Evolutionary conservation across 2,113 vertebrate genomes (phyloP).

Genomic region (Bombycilla garrulus): DNA sequence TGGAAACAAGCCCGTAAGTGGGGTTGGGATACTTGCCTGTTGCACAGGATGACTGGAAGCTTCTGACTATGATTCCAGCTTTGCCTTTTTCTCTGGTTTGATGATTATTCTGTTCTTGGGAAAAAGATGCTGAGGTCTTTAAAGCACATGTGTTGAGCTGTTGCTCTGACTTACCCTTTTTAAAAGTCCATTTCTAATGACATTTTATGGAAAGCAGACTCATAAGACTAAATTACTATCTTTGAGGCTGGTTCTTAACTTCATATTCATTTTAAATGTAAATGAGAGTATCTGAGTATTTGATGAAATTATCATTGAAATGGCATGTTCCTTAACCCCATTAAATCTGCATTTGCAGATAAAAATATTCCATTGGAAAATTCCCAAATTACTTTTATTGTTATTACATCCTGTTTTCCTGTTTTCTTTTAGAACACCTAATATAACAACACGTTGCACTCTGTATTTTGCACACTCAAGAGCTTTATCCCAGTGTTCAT

Average conservation of each 20-base stretch:
- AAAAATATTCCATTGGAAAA: slow-evolving; percentile 14
- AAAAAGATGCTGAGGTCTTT: neutral
- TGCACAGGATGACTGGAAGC: neutral
- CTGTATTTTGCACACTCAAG: neutral
- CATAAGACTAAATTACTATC: neutral
- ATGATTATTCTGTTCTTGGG: neutral
- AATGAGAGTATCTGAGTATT: slow-evolving; percentile 27
- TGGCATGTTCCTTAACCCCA: slow-evolving; percentile 5
- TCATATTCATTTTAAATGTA: slow-evolving; percentile 24
- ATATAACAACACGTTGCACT: neutral
- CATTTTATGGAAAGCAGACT: neutral
- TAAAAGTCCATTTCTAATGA: neutral
- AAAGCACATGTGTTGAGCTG: neutral
- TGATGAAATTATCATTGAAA: slow-evolving; percentile 53
- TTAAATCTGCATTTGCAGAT: slow-evolving; percentile 35
- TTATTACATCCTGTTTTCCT: neutral
- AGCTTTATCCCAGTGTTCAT: neutral
- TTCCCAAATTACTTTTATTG: neutral
- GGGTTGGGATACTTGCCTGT: neutral
- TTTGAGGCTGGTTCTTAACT: neutral
- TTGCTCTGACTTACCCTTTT: neutral
- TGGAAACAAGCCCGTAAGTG: neutral
- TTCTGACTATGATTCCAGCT: neutral
- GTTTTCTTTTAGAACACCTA: neutral
- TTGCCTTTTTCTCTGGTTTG: neutral